Base-by-base conservation (phyloP, 2,113 vertebrate genomes). In the Raja brachyura region DNA sequence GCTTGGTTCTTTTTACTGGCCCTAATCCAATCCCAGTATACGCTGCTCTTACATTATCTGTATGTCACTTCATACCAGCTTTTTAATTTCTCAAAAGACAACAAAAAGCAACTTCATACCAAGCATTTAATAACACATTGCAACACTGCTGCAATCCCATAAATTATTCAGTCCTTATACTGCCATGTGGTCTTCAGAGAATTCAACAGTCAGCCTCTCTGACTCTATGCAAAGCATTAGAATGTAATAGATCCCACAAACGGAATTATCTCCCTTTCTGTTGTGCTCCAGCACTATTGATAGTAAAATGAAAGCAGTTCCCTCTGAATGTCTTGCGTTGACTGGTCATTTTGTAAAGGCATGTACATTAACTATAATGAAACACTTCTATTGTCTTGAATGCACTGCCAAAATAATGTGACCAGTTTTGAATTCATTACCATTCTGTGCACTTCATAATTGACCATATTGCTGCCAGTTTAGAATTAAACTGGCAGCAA, bases 141-240 rank as follows among this genome's bases (percentile, higher is more conserved):
- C 39, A 92, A 73, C 73, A 92, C 33, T 92, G 88, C 90, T 92
- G 90, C 90, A 92, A 92, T 92, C 18, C 33, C 13, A 74, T 92
- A 25, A 92, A 92, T 92, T 92, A 92, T 92, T 92, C 90, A 92
- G 28, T 63, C 48, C 90, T 73, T 54, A 22, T 92, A 54, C 90
- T 92, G 56, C 68, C 39, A 70, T 54, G 39, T 92, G 66, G 88
- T 92, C 88, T 70, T 39, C 20, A 25, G 90, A 54, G 90, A 73
- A 54, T 73, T 92, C 66, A 92, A 39, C 70, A 73, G 68, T 33
- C 68, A 73, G 90, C 66, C 90, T 92, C 9, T 92, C 90, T 92
- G 90, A 92, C 90, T 92, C 90, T 92, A 70, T 22, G 39, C 66
- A 92, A 92, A 92, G 66, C 66, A 92, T 92, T 92, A 73, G 33